Conservation (phyloP, 2,888 invertebrate species). For the Pilophorus perplexus region DNA sequence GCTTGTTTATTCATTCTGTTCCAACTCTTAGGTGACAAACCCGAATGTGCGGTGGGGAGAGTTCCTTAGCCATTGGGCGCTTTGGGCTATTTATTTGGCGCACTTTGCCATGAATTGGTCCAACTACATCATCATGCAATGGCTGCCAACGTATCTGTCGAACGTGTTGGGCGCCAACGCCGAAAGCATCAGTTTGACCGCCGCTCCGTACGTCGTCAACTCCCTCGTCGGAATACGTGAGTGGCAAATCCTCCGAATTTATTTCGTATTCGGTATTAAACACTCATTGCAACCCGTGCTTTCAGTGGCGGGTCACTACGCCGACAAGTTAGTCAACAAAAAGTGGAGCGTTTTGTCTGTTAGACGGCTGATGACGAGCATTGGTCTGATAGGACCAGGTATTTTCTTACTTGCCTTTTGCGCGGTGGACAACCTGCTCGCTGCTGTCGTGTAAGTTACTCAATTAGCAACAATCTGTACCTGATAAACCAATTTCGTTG, state of each 20-base stretch:
- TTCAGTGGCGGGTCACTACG: constrained; percentile 67
- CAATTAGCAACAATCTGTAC: too few species aligned
- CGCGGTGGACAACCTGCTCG: constrained; percentile 65
- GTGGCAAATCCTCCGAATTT: constrained; percentile 50
- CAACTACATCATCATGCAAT: constrained; percentile 76
- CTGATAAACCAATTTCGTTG: background rate
- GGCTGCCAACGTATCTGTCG: constrained; percentile 71
- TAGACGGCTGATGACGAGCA: constrained; percentile 66
- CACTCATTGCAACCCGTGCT: too few species aligned
- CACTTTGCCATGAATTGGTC: constrained; percentile 81
- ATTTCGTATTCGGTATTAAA: constrained; percentile 2
- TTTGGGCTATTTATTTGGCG: constrained; percentile 72
- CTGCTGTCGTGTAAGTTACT: constrained; percentile 64
- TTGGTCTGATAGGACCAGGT: constrained; percentile 71
- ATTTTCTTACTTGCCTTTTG: constrained; percentile 68
- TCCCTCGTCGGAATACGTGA: constrained; percentile 67
- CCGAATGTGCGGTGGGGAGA: constrained; percentile 63
- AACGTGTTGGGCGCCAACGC: constrained; percentile 64
- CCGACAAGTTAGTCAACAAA: constrained; percentile 63
- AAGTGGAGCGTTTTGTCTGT: constrained; percentile 68
- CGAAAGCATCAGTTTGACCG: constrained; percentile 68
- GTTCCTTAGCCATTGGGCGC: constrained; percentile 65
- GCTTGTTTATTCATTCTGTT: background rate
- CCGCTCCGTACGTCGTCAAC: constrained; percentile 71
- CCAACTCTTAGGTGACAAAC: constrained; percentile 56